Base-by-base conservation (phyloP, 2,888 invertebrate genomes). In the Ditula angustiorana region DNA sequence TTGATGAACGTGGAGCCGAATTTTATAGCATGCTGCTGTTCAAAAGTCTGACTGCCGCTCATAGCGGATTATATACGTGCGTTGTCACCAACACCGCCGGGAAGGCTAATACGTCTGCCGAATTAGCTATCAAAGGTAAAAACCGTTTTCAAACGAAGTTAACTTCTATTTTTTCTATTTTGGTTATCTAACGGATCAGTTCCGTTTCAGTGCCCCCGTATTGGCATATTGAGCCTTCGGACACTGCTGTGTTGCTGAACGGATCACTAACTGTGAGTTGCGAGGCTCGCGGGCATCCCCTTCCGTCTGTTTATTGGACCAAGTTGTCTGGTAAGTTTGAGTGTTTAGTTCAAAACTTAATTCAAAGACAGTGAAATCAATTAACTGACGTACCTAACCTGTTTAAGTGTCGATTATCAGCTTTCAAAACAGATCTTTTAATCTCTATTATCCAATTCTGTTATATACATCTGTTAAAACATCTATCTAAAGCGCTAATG, bases 201-300 rank as follows among this genome's bases (percentile, higher is more conserved):
- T 71, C 46, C 52, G 64, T 76, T 79, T 63, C 79, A 97, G 97
- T 96, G 74, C 96, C 97, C 55, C 96, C 96, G 66, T 96, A 95
- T 76, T 96, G 96, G 95, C 94, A 95, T 76, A 93, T 95, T 62
- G 96, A 96, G 81, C 96, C 96, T 5, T 93, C 95, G 74, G 96
- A 97, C 81, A 93, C 94, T 55, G 95, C 96, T 63, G 95, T 96
- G 50, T 93, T 96, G 72, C 93, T 96, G 16, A 97, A 96, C 70
- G 95, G 96, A 71, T 94, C 95, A 56, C 94, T 96, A 64, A 94
- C 95, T 65, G 94, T 97, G 69, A 95, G 95, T 81, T 97, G 97
- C 80, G 95, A 95, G 79, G 96, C 96, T 1, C 94, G 95, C 73
- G 97, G 97, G 65, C 96, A 96, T 88, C 97, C 97, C 10, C 90